Evolutionary conservation across 2,888 invertebrate genomes (phyloP).

Genomic region (Oasisia sp.): DNA sequence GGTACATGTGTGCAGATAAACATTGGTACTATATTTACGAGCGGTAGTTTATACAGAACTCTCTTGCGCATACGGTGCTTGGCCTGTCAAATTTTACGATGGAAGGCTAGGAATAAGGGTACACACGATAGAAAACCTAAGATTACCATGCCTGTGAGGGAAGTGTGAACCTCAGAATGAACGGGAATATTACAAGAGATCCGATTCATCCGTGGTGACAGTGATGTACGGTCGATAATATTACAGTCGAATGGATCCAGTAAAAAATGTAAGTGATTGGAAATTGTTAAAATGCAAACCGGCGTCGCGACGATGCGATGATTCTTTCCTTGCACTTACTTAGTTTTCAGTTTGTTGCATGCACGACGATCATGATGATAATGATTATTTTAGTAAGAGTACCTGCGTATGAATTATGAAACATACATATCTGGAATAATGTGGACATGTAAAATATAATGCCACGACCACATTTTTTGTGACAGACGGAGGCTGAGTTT

Average conservation of each 20-base stretch:
- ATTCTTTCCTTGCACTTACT: not conserved
- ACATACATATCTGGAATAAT: not conserved
- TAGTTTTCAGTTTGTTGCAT: too few relatives aligned
- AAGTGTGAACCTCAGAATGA: not conserved
- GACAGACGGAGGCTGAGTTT: too few relatives aligned
- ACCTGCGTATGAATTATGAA: too few relatives aligned
- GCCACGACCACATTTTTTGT: not conserved
- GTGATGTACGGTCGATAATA: not conserved
- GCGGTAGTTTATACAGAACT: not conserved
- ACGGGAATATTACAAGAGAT: not conserved
- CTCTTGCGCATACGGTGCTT: not conserved
- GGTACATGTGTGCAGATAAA: not conserved
- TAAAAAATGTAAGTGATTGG: not conserved
- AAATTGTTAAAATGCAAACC: not conserved
- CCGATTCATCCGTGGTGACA: not conserved
- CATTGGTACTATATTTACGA: not conserved
- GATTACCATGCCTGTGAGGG: not conserved
- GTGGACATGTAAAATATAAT: not conserved
- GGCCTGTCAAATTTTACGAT: conserved; percentile 12
- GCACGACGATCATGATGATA: too few relatives aligned
- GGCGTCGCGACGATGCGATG: not conserved
- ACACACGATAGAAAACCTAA: not conserved
- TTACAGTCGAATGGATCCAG: conserved; percentile 9
- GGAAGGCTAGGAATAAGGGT: not conserved
- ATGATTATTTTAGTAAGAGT: too few relatives aligned